Conservation (phyloP, 2,888 invertebrate species). For the Ganaspis brasiliensis region DNA sequence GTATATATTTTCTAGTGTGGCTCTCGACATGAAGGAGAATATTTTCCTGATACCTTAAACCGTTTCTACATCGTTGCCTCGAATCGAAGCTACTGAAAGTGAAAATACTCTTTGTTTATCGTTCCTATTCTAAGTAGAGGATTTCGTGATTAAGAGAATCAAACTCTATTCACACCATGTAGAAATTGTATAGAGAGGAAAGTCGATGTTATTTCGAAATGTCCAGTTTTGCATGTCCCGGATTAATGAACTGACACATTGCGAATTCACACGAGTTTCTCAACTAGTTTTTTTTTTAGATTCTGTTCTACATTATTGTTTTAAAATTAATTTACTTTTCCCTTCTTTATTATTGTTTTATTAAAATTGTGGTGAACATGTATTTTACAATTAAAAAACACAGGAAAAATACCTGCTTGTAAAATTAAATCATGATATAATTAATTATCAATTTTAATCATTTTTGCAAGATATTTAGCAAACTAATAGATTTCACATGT, state of each 20-base stretch:
- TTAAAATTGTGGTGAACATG: too few relatives aligned
- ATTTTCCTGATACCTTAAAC: conserved; percentile 60
- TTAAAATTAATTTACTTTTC: too few relatives aligned
- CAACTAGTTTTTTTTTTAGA: too few relatives aligned
- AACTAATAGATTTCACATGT: too few relatives aligned
- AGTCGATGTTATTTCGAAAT: conserved; percentile 10
- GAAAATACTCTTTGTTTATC: background rate
- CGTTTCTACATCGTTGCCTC: conserved; percentile 53
- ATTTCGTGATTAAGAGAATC: background rate
- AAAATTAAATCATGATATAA: too few relatives aligned
- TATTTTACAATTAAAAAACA: too few relatives aligned
- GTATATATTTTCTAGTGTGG: background rate
- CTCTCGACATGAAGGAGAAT: conserved; percentile 43
- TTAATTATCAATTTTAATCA: too few relatives aligned
- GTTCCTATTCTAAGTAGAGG: background rate
- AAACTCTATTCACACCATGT: background rate
- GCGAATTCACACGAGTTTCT: conserved; percentile 13
- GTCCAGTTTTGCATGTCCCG: conserved; percentile 6
- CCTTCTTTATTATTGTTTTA: too few relatives aligned
- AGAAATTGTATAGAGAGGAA: background rate
- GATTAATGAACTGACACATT: conserved; percentile 1
- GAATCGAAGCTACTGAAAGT: conserved; percentile 36
- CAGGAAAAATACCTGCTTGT: too few relatives aligned
- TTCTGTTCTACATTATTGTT: too few relatives aligned
- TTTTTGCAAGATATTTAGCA: too few relatives aligned